Evolutionary conservation across 92 coral and sea anemone species (phyloP), one percentile per base, ranked within the genome.

Genomic region (Actinernus sp.): DNA sequence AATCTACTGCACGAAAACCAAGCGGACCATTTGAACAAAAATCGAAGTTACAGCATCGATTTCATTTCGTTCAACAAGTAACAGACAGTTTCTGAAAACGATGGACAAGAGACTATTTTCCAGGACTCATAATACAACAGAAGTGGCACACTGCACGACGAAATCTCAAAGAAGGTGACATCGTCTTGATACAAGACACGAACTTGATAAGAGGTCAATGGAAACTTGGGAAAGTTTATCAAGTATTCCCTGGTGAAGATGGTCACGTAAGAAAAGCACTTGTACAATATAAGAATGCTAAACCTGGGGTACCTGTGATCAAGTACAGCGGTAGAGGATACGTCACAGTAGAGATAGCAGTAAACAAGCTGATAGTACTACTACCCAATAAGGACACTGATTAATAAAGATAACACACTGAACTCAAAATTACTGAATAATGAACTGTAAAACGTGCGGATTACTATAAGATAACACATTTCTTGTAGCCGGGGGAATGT

Each of bases 181-280:
- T 65, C 20, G 73, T 65, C 1, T 46, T 66, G 27, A 49, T 66
- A 3, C 60, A 49, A 31, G 74, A 66, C 32, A 36, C 58, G 23
- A 50, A 66, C 37, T 25, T 21, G 25, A 30, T 72, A 27, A 63
- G 81, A 62, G 62, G 81, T 32, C 34, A 81, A 11, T 81, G 68
- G 65, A 58, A 47, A 31, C 79, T 74, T 16, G 83, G 83, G 26
- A 58, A 20, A 31, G 57, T 82, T 25, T 37, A 50, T 26, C 51
- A 81, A 34, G 61, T 26, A 19, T 64, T 52, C 31, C 69, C 55
- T 22, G 75, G 56, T 34, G 14, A 57, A 28, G 87, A 61, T 59
- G 82, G 82, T 20, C 53, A 71, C 24, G 82, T 82, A 10, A 37
- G 88, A 33, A 82, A 82, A 32, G 88, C 65, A 40, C 32, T 45